Evolutionary conservation across 2,797 vertebrate species (phyloP).

Genomic region (Fistularia tabacaria): DNA sequence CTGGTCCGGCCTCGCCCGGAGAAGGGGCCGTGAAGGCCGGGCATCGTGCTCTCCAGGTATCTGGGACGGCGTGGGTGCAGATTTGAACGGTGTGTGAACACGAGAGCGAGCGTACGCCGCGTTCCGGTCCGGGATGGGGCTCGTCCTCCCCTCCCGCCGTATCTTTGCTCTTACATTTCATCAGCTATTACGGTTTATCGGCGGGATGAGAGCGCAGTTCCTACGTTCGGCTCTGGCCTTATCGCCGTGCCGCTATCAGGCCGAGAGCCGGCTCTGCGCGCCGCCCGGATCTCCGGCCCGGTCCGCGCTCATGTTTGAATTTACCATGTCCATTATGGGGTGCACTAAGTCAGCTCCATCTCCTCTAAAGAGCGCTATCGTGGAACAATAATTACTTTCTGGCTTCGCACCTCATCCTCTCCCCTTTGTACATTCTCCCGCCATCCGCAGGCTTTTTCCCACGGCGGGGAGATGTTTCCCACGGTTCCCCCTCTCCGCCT

Average conservation of each 20-base stretch:
- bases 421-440: constrained; percentile 26
- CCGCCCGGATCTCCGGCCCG: constrained; percentile 21
- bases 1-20: too few relatives aligned
- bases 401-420: constrained; percentile 36
- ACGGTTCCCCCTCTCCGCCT: constrained; percentile 31
- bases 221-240: constrained; percentile 44
- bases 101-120: too few relatives aligned
- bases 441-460: constrained; percentile 12
- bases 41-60: too few relatives aligned
- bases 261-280: constrained; percentile 26
- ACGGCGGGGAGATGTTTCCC: constrained; percentile 22
- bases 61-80: too few relatives aligned
- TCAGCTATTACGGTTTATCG: constrained; percentile 22
- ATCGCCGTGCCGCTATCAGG: constrained; percentile 49
- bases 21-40: constrained; percentile 18
- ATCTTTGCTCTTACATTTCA: constrained; percentile 1
- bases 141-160: constrained; percentile 7
- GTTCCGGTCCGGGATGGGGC: not conserved
- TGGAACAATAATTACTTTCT: constrained; percentile 57
- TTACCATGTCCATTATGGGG: constrained; percentile 25
- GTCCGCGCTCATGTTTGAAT: constrained; percentile 30
- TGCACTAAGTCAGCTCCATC: constrained; percentile 38
- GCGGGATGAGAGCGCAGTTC: constrained; percentile 30
- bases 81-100: not conserved
- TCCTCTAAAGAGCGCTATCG: constrained; percentile 68